Conservation (phyloP, 2,113 vertebrate species). For the Pedetes capensis region DNA sequence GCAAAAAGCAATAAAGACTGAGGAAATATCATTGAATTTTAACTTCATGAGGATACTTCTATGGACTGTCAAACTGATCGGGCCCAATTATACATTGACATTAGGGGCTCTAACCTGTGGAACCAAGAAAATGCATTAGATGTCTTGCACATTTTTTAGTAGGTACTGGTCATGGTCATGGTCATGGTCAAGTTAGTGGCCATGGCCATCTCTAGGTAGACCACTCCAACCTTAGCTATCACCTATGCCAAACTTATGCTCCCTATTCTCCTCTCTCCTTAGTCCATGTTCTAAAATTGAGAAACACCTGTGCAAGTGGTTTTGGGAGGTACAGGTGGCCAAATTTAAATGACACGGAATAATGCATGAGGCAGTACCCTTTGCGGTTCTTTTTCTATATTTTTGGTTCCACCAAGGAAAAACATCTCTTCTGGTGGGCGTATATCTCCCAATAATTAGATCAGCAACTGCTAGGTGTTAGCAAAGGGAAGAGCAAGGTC, state of each 20-base stretch:
- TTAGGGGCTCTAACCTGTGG: neutral
- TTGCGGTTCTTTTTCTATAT: neutral
- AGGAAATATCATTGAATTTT: neutral
- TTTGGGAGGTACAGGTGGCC: neutral
- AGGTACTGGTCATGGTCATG: neutral
- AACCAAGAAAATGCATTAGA: neutral
- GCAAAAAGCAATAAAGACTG: neutral
- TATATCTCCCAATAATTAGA: neutral
- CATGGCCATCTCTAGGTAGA: neutral
- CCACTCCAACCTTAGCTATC: neutral
- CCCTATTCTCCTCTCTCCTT: neutral
- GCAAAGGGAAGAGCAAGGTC: neutral
- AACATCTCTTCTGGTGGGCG: neutral
- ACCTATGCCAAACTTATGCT: neutral
- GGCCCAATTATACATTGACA: neutral
- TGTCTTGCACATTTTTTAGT: neutral
- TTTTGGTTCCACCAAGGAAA: neutral
- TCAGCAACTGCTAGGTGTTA: neutral
- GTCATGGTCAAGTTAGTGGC: neutral
- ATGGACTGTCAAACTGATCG: neutral
- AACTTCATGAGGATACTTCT: neutral
- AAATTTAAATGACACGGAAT: too few relatives aligned
- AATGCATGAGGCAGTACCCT: neutral
- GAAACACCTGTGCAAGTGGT: neutral
- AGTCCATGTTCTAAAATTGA: neutral